Conservation (phyloP, 2,888 invertebrate species). For the Leistus spinibarbis region DNA sequence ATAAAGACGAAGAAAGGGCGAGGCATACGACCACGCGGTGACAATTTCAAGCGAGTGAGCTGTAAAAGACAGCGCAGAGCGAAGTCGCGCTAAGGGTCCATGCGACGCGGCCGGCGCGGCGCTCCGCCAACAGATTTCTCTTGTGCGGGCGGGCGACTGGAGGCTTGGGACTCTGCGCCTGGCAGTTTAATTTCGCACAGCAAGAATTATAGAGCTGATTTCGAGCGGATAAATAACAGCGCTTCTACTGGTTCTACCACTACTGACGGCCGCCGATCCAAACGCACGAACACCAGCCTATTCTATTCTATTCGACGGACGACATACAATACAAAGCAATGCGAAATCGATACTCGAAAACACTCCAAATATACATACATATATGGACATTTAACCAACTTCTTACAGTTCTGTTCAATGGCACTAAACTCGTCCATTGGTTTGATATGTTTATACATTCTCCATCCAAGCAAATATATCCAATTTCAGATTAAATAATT, state of each 20-base stretch:
- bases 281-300: background rate
- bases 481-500: too few relatives aligned
- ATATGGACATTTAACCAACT: background rate
- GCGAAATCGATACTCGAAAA: background rate
- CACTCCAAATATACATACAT: background rate
- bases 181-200: conserved; percentile 41
- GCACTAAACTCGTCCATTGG: too few relatives aligned
- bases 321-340: background rate
- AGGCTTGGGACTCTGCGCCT: conserved; percentile 38
- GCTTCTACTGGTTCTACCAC: conserved; percentile 3
- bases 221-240: conserved; percentile 40
- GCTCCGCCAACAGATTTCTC: conserved; percentile 29
- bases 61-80: conserved; percentile 37
- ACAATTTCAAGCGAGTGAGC: conserved; percentile 38
- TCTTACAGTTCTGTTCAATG: too few relatives aligned
- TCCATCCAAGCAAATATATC: too few relatives aligned
- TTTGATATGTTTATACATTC: too few relatives aligned
- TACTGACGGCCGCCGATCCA: background rate
- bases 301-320: too few relatives aligned
- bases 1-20: background rate
- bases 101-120: conserved; percentile 14
- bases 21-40: conserved; percentile 18
- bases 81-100: conserved; percentile 4
- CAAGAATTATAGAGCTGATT: conserved; percentile 41
- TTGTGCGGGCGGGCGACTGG: conserved; percentile 20